Evolutionary conservation across 2,888 invertebrate species (phyloP).

Genomic region (Caenorhabditis angaria): DNA sequence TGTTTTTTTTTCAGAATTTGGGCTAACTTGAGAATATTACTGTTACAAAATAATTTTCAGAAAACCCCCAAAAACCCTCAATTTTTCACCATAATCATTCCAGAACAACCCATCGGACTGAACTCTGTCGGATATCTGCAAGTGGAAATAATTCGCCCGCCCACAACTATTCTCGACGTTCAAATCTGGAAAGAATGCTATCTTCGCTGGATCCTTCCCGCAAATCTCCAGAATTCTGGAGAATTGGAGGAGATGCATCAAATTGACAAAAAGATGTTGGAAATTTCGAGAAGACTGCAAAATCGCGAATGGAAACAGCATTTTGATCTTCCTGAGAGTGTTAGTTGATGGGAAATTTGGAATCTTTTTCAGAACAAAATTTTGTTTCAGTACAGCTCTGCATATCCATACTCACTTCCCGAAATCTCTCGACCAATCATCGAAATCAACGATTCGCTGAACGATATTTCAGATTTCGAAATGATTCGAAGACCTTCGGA

Average conservation of each 20-base stretch:
- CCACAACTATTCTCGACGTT: constrained; percentile 38
- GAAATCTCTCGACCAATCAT: constrained; percentile 21
- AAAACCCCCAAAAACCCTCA: not conserved
- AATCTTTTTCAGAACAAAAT: no score
- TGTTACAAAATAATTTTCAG: not conserved
- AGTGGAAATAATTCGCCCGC: constrained; percentile 47
- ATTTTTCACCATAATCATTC: no score
- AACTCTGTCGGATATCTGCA: constrained; percentile 6
- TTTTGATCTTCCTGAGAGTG: constrained; percentile 23
- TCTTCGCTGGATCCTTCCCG: constrained; percentile 51
- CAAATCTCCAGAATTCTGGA: constrained; percentile 17
- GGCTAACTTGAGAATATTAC: no score
- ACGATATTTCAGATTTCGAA: constrained; percentile 1
- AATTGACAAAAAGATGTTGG: constrained; percentile 30
- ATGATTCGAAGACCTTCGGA: constrained; percentile 6
- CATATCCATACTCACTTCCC: constrained; percentile 38
- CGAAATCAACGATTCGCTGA: constrained; percentile 15
- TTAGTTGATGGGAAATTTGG: no score
- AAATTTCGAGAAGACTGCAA: constrained; percentile 15
- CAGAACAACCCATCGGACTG: constrained; percentile 18
- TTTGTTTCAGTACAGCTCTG: constrained; percentile 19
- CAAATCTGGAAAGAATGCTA: constrained; percentile 55
- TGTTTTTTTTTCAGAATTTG: no score
- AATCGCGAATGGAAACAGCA: constrained; percentile 29
- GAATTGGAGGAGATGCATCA: constrained; percentile 16